Percentiles rank a stretch among this genome's conserved stretches.
Conservation (phyloP, 1,140 invertebrate genomes). For the Chionoecetes opilio region DNA sequence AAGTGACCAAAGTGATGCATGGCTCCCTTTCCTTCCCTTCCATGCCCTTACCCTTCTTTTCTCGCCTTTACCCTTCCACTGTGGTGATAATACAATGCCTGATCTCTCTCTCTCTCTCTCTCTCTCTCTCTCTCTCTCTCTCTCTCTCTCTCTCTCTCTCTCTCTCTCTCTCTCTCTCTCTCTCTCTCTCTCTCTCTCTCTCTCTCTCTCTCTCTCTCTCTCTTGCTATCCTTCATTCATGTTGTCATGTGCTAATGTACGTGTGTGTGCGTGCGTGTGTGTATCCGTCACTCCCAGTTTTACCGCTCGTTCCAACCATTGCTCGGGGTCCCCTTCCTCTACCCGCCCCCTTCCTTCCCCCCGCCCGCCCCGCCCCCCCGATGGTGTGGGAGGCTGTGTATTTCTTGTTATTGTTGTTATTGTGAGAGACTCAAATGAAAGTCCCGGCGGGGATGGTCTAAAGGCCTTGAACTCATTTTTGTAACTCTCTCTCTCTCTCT, state of each 20-base stretch:
- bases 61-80: not conserved
- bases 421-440: slow-evolving; percentile 6
- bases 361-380: not conserved
- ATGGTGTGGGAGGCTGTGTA: slow-evolving; percentile 14
- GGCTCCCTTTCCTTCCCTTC: not conserved
- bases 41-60: not conserved
- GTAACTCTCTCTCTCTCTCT: not conserved
- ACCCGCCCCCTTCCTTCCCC: not conserved
- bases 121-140: slow-evolving; percentile 57
- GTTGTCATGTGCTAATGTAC: slow-evolving; percentile 72
- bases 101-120: not conserved
- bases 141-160: slow-evolving; percentile 28
- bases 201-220: slow-evolving; percentile 20
- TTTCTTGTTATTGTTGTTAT: slow-evolving; percentile 1
- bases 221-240: slow-evolving; percentile 69
- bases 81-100: no score
- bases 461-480: not conserved
- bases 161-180: not conserved
- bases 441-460: not conserved
- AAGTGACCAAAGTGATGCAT: not conserved
- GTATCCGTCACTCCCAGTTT: slow-evolving; percentile 72
- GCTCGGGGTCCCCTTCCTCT: slow-evolving; percentile 57
- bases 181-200: not conserved
- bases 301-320: slow-evolving; percentile 69
- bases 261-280: slow-evolving; percentile 61